Conservation (phyloP, 2,797 vertebrate genomes). For the Microchirus variegatus region DNA sequence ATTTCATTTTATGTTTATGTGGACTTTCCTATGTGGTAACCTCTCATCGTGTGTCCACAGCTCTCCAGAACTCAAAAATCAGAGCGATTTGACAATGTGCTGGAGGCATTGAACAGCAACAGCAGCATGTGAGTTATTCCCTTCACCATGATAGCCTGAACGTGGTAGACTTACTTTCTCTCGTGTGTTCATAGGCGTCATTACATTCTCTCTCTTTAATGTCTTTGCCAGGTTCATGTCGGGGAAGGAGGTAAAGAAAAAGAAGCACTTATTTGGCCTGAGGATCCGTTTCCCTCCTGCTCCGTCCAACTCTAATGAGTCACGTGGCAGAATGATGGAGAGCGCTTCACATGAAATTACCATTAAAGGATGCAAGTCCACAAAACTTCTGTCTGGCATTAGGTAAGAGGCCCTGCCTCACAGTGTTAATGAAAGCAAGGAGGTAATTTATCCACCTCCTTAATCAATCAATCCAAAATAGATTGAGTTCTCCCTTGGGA, state of each 20-base stretch:
- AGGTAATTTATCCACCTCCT: too few species aligned
- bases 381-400: constrained; percentile 83
- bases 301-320: constrained; percentile 88
- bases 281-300: constrained; percentile 95
- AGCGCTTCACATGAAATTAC: constrained; percentile 93
- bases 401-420: constrained; percentile 75
- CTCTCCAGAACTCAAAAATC: constrained; percentile 90
- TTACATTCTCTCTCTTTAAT: not conserved
- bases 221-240: constrained; percentile 92
- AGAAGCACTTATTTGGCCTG: constrained; percentile 97
- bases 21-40: constrained; percentile 13
- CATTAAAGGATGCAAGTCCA: constrained; percentile 95
- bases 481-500: too few species aligned
- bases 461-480: too few species aligned
- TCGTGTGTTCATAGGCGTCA: not conserved
- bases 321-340: constrained; percentile 87
- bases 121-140: constrained; percentile 89
- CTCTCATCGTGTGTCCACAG: constrained; percentile 73
- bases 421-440: too few species aligned
- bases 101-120: constrained; percentile 95
- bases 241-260: constrained; percentile 99
- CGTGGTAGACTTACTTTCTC: not conserved
- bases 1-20: constrained; percentile 4
- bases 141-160: not conserved
- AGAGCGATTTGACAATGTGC: constrained; percentile 90